Base-by-base conservation (phyloP, 23 tunicate genomes). In the Trididemnum nubilum region DNA sequence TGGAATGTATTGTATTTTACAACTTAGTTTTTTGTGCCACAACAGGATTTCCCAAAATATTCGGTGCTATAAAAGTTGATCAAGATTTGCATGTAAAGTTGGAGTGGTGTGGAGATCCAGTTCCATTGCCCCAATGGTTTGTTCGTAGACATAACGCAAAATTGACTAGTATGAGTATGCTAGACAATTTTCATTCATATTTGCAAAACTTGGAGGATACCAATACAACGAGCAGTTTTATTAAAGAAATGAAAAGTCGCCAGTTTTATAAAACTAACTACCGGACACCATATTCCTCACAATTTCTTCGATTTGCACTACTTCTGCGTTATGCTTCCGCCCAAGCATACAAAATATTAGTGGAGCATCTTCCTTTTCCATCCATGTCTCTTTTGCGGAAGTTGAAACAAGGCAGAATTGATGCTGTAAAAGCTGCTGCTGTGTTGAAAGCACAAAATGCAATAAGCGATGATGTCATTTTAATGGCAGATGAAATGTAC, bases 401-500 rank as follows among this genome's bases (percentile, higher is more conserved):
- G 7, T 24, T 67, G 7, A 67, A 12, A 31, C n/a, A 31, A 67
- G 74, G 38, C 12, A 33, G n/a, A 5, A 38, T 67, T 33, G 38
- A 67, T 67, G 38, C 74, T 67, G 21, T 67, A 67, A 67, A 33
- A 67, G 38, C 74, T 33, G 74, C 38, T 12, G 7, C 7, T 4
- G 7, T 33, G 31, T n/a, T 67, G 38, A 67, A 31, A 7, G 37
- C 31, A 31, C 5, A 33, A 31, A 38, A 33, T 33, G 38, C 38
- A 30, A 67, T 67, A 30, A 4, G 12, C 33, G 74, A 67, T 5
- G 38, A 67, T 33, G 74, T 67, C 37, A 31, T 67, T 30, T 67
- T 31, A 38, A 32, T 67, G 37, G 74, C 38, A 9, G 74, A 67
- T n/a, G 74, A 67, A 67, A 67, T 31, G 74, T 33, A 67, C 22